Evolutionary conservation across 2,888 invertebrate genomes (phyloP).

Genomic region (Cylindroiulus punctatus): DNA sequence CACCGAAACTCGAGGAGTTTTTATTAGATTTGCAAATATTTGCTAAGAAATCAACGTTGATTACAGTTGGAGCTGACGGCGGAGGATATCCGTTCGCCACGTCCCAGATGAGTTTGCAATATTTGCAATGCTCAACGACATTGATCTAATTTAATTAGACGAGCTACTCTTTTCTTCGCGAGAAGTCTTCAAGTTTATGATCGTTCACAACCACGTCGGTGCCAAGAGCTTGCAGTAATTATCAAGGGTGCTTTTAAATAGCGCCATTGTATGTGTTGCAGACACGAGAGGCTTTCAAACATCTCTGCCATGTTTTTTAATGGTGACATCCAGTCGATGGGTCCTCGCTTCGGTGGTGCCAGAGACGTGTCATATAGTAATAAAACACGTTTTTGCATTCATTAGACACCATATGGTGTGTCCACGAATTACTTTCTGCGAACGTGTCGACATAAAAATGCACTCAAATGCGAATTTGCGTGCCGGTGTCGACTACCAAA

Average conservation of each 20-base stretch:
- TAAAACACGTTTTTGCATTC: background rate
- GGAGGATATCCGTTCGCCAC: background rate
- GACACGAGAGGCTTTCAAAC: background rate
- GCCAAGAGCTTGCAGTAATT: background rate
- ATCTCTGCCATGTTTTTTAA: background rate
- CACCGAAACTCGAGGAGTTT: background rate
- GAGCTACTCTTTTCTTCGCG: background rate
- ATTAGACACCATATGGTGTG: background rate
- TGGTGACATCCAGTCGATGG: background rate
- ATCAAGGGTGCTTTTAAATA: background rate
- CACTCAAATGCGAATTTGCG: background rate
- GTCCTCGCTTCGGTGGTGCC: background rate
- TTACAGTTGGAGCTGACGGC: background rate
- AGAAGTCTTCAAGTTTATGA: background rate
- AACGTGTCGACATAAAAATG: background rate
- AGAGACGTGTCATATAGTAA: background rate
- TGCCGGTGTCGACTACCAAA: no score
- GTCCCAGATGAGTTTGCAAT: conserved; percentile 4
- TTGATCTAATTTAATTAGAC: conserved; percentile 15
- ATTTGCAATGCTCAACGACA: background rate
- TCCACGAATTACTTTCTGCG: background rate
- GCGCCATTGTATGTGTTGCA: background rate
- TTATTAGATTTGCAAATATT: conserved; percentile 29
- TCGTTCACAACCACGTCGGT: background rate
- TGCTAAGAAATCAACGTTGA: conserved; percentile 23